Base-by-base conservation (phyloP, 2,113 vertebrate genomes). In the Zosterops pallidus region DNA sequence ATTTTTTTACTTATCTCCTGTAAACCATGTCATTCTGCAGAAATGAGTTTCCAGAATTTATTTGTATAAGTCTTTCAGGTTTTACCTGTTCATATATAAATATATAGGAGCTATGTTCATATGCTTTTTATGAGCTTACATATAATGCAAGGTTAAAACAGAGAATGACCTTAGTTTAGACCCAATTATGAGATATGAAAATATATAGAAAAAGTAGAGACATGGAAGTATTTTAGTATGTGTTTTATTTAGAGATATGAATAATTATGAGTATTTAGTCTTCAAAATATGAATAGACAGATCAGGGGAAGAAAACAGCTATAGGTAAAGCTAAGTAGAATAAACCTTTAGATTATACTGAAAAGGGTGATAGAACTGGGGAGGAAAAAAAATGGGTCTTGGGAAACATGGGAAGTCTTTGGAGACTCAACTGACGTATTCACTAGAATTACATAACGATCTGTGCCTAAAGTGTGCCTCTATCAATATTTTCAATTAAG, bases 401-500 rank as follows among this genome's bases (percentile, higher is more conserved):
- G 14, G 19, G 53, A 14, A 72, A 92, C 88, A 90, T 42, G 11
- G 10, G 29, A 92, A 79, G 20, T 35, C 22, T 88, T 92, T 6
- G 1, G 57, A 89, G 46, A 80, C 19, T 76, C 64, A 90, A 88
- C 21, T 78, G 39, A 53, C 29, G 21, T 28, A 60, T 79, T 70
- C 63, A 68, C 33, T 52, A 83, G 31, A 92, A 84, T 84, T 79
- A 33, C 16, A 53, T 70, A 90, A 95, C 0, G 2, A 89, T 83
- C 37, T 81, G 35, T 87, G 28, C 67, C 62, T 81, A 77, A 92
- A 94, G 22, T 84, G 33, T 85, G 14, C 26, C 14, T 64, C 41
- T 94, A 85, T 91, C 88, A 85, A 91, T 96, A 93, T 89, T 90
- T 96, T 90, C 80, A 95, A 96, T 95, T 92, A 95, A 87, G 52